Base-by-base conservation (phyloP, 2,888 invertebrate species). In the Lasioglossum zephyrum region DNA sequence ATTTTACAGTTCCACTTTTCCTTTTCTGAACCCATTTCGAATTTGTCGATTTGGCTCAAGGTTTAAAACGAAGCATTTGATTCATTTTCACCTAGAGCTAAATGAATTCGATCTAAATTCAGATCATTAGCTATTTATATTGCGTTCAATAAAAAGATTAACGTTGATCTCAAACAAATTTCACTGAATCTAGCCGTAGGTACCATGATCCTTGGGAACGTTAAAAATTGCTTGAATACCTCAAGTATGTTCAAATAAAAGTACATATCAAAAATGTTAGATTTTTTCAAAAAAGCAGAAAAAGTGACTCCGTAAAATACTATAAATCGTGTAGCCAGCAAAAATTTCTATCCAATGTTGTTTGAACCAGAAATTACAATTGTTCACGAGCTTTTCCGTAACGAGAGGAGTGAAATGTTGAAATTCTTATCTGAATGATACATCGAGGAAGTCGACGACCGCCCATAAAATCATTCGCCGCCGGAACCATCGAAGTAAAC, bases 391-490 rank as follows among this genome's bases (percentile, higher is more conserved):
- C 60, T 60, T 60, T 26, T 60, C 60, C 26, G 26, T 16, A 26
- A 26, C 60, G 26, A 6, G 26, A 13, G 2, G 4, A 26, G 16
- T 26, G 13, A 11, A 26, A 18, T 18, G 36, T 60, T 26, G 26
- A 22, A 22, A 22, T 66, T 16, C 36, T 9, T 36, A 22, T 36
- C 8, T 31, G 22, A 39, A 18, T 69, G 18, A 66, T 74, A 31
- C n/a, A 81, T 44, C 70, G n/a, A 79, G 60, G n/a, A 39, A 57
- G 75, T 73, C 78, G 63, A 73, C 76, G 82, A 77, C 44, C 53
- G 44, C 73, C 44, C 83, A 39, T 63, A 57, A 63, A 73, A 81
- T 86, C 66, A 74, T 77, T 36, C 76, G 63, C 78, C 63, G 69
- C 60, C 84, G 70, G 81, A 73, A 74, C 72, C 73, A 41, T 77